phyloP scores from a whole-genome alignment of 2,113 vertebrate genomes.

The Thymallus thymallus region DNA sequence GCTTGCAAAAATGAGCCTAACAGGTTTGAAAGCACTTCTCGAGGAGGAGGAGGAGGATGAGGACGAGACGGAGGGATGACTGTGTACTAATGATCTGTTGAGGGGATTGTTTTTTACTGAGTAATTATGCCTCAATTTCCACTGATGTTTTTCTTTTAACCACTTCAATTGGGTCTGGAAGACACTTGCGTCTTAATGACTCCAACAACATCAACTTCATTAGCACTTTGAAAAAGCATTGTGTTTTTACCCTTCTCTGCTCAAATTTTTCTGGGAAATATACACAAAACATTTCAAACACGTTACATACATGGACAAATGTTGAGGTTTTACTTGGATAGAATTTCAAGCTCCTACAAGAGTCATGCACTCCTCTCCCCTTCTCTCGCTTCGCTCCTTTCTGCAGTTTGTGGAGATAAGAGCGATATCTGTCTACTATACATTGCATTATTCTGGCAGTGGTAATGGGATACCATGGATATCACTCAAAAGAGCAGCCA shows the following conservation, averaged over 20 bases:
- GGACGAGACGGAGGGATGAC: neutral
- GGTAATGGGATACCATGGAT: neutral
- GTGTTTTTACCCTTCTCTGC: neutral
- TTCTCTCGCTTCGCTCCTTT: neutral
- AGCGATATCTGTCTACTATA: slow-evolving; percentile 7
- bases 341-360: neutral
- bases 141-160: slow-evolving; percentile 23
- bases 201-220: neutral
- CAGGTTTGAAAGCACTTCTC: slow-evolving; percentile 9
- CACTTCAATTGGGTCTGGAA: slow-evolving; percentile 9
- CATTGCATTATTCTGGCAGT: slow-evolving; percentile 1
- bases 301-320: neutral
- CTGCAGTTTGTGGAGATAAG: slow-evolving; percentile 18
- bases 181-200: neutral
- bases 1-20: slow-evolving; percentile 19
- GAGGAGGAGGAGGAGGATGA: slow-evolving; percentile 1
- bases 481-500: slow-evolving; percentile 29
- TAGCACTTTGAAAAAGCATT: neutral
- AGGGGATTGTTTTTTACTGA: neutral
- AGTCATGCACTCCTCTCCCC: neutral
- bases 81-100: slow-evolving; percentile 5
- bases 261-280: neutral
- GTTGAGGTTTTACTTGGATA: neutral
- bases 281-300: neutral
- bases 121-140: slow-evolving; percentile 15